Evolutionary conservation across 53 echinoderm and acorn worm species (phyloP).

Genomic region (Arbacia lixula): DNA sequence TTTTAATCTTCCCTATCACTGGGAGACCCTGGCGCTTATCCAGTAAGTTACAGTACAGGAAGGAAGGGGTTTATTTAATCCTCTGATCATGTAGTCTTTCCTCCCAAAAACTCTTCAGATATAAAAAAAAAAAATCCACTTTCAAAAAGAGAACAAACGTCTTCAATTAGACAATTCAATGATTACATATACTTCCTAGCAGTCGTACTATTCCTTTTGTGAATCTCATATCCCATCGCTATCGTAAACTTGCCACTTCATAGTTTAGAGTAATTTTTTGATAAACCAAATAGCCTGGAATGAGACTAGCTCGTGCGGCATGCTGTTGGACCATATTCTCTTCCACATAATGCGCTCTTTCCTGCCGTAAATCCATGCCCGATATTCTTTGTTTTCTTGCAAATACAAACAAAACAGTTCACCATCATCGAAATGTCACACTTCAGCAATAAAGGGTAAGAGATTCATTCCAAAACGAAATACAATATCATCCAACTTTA

Average conservation of each 20-base stretch:
- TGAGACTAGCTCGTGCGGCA: conserved; percentile 5
- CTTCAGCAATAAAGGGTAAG: too few relatives aligned
- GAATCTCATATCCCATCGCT: too few relatives aligned
- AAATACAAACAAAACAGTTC: too few relatives aligned
- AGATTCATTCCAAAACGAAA: too few relatives aligned
- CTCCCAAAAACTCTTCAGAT: conserved; percentile 2
- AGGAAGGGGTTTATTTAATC: conserved; percentile 35
- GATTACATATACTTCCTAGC: too few relatives aligned
- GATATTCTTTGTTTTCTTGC: conserved; percentile 21
- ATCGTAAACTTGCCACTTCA: too few relatives aligned
- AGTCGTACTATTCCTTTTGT: too few relatives aligned
- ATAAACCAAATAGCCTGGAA: too few relatives aligned
- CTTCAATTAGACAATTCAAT: too few relatives aligned
- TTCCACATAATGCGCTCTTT: conserved; percentile 16
- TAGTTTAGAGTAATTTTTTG: too few relatives aligned
- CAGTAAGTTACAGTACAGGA: conserved; percentile 12
- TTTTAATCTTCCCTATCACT: not conserved
- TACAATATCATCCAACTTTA: too few relatives aligned
- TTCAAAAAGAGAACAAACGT: not conserved
- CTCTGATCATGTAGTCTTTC: not conserved
- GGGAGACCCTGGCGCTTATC: conserved; percentile 10
- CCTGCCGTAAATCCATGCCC: conserved; percentile 29
- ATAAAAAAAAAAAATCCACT: not conserved
- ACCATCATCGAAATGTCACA: too few relatives aligned
- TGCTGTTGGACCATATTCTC: conserved; percentile 18